Evolutionary conservation across 2,797 vertebrate species (phyloP), one percentile per base, ranked within the genome.

Genomic region (Pteronotus mesoamericanus): DNA sequence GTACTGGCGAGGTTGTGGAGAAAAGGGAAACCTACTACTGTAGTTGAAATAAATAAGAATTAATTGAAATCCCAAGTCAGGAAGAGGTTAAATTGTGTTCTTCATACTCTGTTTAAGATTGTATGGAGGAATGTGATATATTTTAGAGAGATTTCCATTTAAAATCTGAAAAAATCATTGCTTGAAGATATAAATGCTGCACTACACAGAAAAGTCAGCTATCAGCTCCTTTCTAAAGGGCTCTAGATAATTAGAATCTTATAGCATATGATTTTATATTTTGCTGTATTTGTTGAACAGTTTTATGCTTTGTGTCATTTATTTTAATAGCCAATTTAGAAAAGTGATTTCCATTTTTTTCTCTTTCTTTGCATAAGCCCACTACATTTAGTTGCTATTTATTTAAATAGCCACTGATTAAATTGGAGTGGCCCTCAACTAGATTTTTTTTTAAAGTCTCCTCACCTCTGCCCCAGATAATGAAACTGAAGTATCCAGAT

Each of bases 271-370:
- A 22, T 86, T 97, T 96, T 89, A 96, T 87, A 57, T 95, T 96
- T 86, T 57, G 29, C 44, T 72, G 19, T 92, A 88, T 95, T 95
- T 96, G 32, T 91, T 95, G 57, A 94, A 95, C 74, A 83, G 39
- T 61, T 97, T 96, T 94, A 86, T 96, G 84, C 89, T 92, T 34
- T 75, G 1, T 91, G 83, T 89, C 37, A 44, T 93, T 93, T 85
- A 85, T 85, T 94, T 95, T 95, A 90, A 92, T 68, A 74, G 55
- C 57, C 88, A 91, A 53, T 53, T 37, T 48, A 90, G 61, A 86
- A 94, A 95, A 80, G 77, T 74, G 2, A 66, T 94, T 82, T 95
- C 71, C 90, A 10, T 53, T 79, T 86, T 79, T 86, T 95, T 68
- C 72, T 86, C 55, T 84, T 75, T 92, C 44, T 96, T 91, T 93